Percentiles rank a stretch among this genome's conserved stretches.
Evolutionary conservation across 2,113 vertebrate species (phyloP).

Genomic region (Vicugna pacos): DNA sequence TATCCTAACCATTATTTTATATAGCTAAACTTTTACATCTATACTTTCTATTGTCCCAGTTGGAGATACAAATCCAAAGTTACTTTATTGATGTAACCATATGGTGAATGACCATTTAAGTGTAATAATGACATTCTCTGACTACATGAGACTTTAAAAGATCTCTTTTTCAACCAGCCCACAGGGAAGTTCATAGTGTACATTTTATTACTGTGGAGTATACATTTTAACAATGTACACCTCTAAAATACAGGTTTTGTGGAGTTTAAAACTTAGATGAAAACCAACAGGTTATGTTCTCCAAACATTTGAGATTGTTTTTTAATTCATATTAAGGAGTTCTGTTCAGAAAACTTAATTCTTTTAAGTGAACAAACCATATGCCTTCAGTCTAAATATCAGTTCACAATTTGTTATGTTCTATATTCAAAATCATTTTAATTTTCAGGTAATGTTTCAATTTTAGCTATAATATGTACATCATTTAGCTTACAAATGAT

Average conservation of each 20-base stretch:
- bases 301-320: constrained; percentile 10
- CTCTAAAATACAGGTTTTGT: not conserved
- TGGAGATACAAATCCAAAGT: not conserved
- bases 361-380: constrained; percentile 16
- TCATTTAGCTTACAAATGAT: not conserved
- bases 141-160: constrained; percentile 8
- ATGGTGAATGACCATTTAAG: not conserved
- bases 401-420: constrained; percentile 36
- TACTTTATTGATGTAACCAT: not conserved
- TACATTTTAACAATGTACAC: not conserved
- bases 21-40: constrained; percentile 14
- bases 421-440: constrained; percentile 45
- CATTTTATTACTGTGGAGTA: not conserved
- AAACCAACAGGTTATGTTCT: not conserved
- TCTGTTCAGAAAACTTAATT: constrained; percentile 44
- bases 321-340: constrained; percentile 13
- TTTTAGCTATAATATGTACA: constrained; percentile 35
- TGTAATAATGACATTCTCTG: not conserved
- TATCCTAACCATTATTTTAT: not conserved
- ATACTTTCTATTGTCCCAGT: not conserved
- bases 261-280: not conserved
- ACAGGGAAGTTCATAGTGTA: not conserved
- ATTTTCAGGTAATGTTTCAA: not conserved
- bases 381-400: not conserved
- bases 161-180: not conserved